Evolutionary conservation across 2,113 vertebrate species (phyloP).

Genomic region (Asarcornis scutulata): DNA sequence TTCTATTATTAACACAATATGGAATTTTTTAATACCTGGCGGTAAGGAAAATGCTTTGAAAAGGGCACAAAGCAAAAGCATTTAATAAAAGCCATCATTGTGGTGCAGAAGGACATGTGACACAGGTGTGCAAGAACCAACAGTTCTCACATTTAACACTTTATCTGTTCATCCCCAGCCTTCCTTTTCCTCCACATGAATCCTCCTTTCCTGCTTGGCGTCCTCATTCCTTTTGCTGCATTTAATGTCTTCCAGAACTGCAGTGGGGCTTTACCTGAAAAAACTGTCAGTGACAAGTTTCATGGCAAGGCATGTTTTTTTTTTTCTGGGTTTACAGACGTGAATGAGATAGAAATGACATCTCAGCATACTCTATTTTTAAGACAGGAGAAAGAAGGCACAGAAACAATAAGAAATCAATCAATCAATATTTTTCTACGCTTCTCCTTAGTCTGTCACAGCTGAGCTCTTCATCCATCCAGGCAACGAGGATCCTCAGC

Average conservation of each 20-base stretch:
- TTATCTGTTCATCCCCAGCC: neutral
- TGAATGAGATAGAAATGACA: neutral
- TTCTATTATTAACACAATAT: neutral
- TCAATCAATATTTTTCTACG: neutral
- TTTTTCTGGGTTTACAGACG: neutral
- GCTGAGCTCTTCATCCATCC: neutral
- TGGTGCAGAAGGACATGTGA: neutral
- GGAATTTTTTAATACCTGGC: neutral
- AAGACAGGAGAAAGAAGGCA: neutral
- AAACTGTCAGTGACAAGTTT: neutral
- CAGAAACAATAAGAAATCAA: neutral
- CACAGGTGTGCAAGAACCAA: accelerated
- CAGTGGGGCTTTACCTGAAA: neutral
- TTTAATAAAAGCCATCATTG: neutral
- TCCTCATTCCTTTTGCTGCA: neutral
- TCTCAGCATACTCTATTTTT: neutral
- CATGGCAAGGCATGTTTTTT: neutral
- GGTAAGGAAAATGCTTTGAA: neutral
- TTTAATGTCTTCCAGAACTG: neutral
- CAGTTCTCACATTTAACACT: neutral
- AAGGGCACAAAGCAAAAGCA: neutral
- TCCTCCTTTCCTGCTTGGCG: neutral
- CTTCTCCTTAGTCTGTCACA: neutral
- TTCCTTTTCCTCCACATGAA: neutral
- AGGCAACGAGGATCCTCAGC: neutral